Evolutionary conservation across 1,140 invertebrate genomes (phyloP).

Genomic region (Melanaphis sacchari): DNA sequence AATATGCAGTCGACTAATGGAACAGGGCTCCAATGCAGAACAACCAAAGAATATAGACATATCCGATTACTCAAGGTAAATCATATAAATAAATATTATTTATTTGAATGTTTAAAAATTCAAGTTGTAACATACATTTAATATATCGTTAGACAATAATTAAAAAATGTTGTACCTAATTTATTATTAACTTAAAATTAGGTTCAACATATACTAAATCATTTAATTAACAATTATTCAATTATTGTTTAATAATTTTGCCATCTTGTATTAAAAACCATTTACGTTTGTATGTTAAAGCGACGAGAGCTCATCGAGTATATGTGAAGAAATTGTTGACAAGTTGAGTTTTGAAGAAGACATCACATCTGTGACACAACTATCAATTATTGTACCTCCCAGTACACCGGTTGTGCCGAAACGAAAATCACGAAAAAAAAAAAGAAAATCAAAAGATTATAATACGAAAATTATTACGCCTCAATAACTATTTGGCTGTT

Average conservation of each 20-base stretch:
- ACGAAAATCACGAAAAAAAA: conserved; percentile 41
- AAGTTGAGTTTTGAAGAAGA: conserved; percentile 22
- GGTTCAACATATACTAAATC: too few species aligned
- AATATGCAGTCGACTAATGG: conserved; percentile 78
- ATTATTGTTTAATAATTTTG: conserved; percentile 33
- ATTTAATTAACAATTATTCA: background rate
- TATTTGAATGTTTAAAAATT: too few species aligned
- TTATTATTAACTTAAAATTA: too few species aligned
- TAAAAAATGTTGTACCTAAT: too few species aligned
- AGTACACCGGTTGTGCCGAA: conserved; percentile 29
- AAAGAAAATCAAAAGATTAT: conserved; percentile 6
- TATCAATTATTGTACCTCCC: conserved; percentile 16
- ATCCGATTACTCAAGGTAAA: conserved; percentile 85
- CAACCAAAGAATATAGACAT: conserved; percentile 84
- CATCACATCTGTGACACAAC: background rate
- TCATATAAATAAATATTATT: too few species aligned
- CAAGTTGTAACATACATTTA: too few species aligned
- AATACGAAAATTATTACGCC: conserved; percentile 31
- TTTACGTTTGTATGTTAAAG: background rate
- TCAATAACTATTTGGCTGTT: background rate
- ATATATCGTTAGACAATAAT: too few species aligned
- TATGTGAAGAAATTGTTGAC: conserved; percentile 44
- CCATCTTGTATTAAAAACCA: background rate
- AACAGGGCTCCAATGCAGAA: conserved; percentile 85
- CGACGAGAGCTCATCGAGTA: conserved; percentile 37